Base-by-base conservation (phyloP, 2,797 vertebrate species). In the Ctenochaetus hawaiiensis region DNA sequence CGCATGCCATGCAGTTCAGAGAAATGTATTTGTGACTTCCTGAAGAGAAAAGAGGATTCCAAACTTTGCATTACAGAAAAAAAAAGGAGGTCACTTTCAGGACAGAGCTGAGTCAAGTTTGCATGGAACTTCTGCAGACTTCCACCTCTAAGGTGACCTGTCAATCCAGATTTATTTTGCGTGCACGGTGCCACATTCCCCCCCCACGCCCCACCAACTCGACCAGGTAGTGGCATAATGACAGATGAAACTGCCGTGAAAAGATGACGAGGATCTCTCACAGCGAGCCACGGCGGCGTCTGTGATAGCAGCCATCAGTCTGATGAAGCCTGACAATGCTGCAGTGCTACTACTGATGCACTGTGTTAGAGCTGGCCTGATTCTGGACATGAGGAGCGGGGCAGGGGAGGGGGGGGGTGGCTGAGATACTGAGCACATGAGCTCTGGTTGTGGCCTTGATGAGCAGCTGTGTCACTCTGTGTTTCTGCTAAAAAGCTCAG, bases 241-340 rank as follows among this genome's bases (percentile, higher is more conserved):
- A 77, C 78, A 67, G 75, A 80, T 68, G 80, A 61, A 80, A 84
- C 72, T 57, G 51, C 66, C 74, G 73, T 49, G 52, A 78, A 85
- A 74, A 81, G 65, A 78, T 86, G 78, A 48, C 48, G 10, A 58
- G 30, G 37, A 78, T 83, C 70, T 83, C 66, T 67, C 68, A 64
- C 73, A 74, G 80, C 66, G 10, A 39, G 39, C 65, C 37, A 22
- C 2, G 9, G 67, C 41, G 13, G 72, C 60, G 18, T 82, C 80
- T 61, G 68, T 69, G 79, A 82, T 72, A 75, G 80, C 73, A 61
- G 77, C 63, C 81, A 61, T 87, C 83, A 86, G 82, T 72, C 65
- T 87, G 88, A 88, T 86, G 78, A 87, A 67, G 78, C 73, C 78
- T 73, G 87, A 83, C 89, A 85, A 63, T 65, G 68, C 69, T 77